These are phyloP conservation scores for Epinephelus malabaricus DNA, from an alignment of 2,797 vertebrate genomes.

Conservation along the genomic window DNA sequence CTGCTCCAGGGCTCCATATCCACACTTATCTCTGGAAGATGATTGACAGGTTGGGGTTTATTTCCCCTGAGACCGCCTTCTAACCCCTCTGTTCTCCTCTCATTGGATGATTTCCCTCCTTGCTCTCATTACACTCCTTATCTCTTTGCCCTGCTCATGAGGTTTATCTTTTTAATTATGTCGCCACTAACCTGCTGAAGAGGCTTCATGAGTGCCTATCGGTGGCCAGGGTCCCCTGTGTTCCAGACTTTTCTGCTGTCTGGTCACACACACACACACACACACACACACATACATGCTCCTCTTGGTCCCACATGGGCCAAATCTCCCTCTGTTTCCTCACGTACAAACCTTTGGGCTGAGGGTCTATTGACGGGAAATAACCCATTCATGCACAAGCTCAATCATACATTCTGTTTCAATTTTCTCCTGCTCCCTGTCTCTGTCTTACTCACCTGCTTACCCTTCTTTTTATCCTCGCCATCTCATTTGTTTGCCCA, in stretches of 20 bases:
- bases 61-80: conserved; percentile 75
- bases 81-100: conserved; percentile 50
- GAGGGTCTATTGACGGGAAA: conserved; percentile 59
- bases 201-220: conserved; percentile 65
- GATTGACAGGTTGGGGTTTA: conserved; percentile 80
- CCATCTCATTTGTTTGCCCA: conserved; percentile 8
- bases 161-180: conserved; percentile 86
- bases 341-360: conserved; percentile 70
- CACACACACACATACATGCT: conserved; percentile 31
- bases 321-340: conserved; percentile 37
- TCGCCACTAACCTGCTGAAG: conserved; percentile 72
- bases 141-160: conserved; percentile 76
- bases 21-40: conserved; percentile 70
- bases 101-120: conserved; percentile 64
- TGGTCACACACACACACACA: conserved; percentile 49
- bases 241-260: conserved; percentile 58
- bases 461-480: conserved; percentile 18
- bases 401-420: conserved; percentile 50
- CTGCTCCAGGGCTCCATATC: conserved; percentile 65
- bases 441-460: conserved; percentile 41
- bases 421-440: neutral
- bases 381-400: conserved; percentile 62
- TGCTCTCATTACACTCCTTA: conserved; percentile 81
- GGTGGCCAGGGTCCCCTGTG: conserved; percentile 63
- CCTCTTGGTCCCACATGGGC: conserved; percentile 43